Evolutionary conservation across 2,113 vertebrate species (phyloP), one percentile per base, ranked within the genome.

Genomic region (Gallinago undulata): DNA sequence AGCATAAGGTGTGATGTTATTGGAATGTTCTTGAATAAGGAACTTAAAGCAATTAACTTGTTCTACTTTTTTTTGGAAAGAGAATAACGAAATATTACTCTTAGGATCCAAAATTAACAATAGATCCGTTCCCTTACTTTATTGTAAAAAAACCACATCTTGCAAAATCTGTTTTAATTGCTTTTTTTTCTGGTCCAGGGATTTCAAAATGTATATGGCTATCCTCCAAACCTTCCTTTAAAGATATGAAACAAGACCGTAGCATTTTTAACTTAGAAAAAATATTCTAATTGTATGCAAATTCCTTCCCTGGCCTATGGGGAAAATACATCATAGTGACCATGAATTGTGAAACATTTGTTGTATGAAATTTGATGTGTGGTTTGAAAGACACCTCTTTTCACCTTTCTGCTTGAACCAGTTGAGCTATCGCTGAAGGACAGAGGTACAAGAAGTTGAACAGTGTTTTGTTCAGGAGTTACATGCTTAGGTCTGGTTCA

Each of bases 121-220:
- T 55, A 53, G 37, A 86, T 67, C 59, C 9, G 7, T 69, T 88
- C 51, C 24, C n/a, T 80, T 37, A 13, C 21, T 80, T 76, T 74
- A 39, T 28, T 79, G 41, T 62, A 53, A 41, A 92, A 87, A 77
- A 16, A 4, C 7, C 4, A 4, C 25, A 25, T 87, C 57, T 92
- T 92, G 75, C 82, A 96, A 89, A 95, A 90, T 93, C 72, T 74
- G 57, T 39, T 91, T 77, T 55, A 91, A 69, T 51, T 55, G 15
- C 55, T 93, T 47, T 70, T 70, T 68, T 50, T 94, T 81, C 85
- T 93, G 33, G 48, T 57, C 80, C 94, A 93, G 56, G 37, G 66
- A 93, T 96, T 96, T 97, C 93, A 93, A 96, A 93, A 92, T 47
- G 9, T 9, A 19, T 19, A 23, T 87, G 92, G 95, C 79, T 33